Evolutionary conservation across 2,797 vertebrate genomes (phyloP), one percentile per base, ranked within the genome.

Genomic region (Protonibea diacanthus): DNA sequence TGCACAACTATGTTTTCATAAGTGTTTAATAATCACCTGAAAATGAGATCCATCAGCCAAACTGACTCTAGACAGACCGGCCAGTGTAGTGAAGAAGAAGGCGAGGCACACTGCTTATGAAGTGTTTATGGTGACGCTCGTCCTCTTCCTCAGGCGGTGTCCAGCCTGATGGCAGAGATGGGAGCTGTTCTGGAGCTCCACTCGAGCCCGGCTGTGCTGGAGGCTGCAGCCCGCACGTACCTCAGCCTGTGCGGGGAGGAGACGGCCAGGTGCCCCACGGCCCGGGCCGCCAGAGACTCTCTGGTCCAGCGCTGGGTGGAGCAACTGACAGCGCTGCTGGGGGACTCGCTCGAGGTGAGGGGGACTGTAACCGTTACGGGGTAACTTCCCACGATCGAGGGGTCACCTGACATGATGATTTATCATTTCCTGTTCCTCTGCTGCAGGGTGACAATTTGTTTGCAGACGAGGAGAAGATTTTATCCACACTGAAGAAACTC

Each of bases 191-290:
- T 96, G 81, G 84, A 91, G 18, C 86, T 86, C 78, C 95, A 97
- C 86, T 94, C 95, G 0, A 91, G 92, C 14, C 15, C 89, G 0
- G 91, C 85, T 10, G 91, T 97, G 25, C 93, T 98, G 57, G 97
- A 98, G 88, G 94, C 94, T 3, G 96, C 95, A 10, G 95, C 97
- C 51, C 95, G 95, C 67, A 86, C 95, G 0, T 98, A 94, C 17
- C 92, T 91, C 83, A 82, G 89, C 17, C 94, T 98, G 82, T 95
- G 96, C 84, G 79, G 63, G 17, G 95, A 93, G 72, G 95, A 92
- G 65, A 80, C 86, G 20, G 78, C 87, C 58, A 91, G 93, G 87
- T 78, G 93, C 65, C 68, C 80, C 40, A n/a, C 62, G n/a, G 94
- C 95, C 20, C 85, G 62, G 69, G 12, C 76, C 13, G 93, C 95